Evolutionary conservation across 1,140 invertebrate genomes (phyloP), one percentile per base, ranked within the genome.

Genomic region (Drosophila quadrilineata): DNA sequence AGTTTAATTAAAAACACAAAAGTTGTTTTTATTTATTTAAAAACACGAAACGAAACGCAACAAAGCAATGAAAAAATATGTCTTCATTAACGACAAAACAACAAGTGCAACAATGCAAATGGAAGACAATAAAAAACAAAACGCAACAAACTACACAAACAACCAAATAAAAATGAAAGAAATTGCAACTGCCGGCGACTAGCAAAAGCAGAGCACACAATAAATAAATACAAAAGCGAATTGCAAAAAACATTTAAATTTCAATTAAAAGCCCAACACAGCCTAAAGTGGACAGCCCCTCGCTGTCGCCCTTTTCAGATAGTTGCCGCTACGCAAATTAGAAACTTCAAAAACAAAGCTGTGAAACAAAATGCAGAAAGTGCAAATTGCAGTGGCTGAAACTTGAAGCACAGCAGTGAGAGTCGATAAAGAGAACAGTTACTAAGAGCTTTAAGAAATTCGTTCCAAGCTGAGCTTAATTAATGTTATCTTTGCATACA

Each of bases 1-100:
- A 85, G 62, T 85, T 85, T 85, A 85, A 85, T 85, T 85, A 85
- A 85, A 85, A 85, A 79, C 79, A 86, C 74, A 86, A 85, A 85
- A 85, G 71, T 84, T 85, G 79, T 76, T 85, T n/a, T 79, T 85
- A 85, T 85, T 85, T 85, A 84, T 85, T 85, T 85, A 84, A 75
- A 72, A 53, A 22, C 46, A 17, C 31, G 48, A 56, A 64, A 28
- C 22, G 22, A 46, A 16, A 57, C n/a, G 26, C 28, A 49, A 52
- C 53, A 66, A 29, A 58, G 72, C 58, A 52, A 82, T 84, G 76
- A 84, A 84, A 84, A 84, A 84, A 84, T 77, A 84, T 84, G 79
- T 84, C 79, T 84, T 84, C 79, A 84, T 84, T 84, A 84, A 75
- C 66, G 71, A 85, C 72, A 76, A 65, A 64, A 68, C 50, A 82